phyloP scores from a whole-genome alignment of 2,888 invertebrate genomes.

The Entomobrya proxima region DNA sequence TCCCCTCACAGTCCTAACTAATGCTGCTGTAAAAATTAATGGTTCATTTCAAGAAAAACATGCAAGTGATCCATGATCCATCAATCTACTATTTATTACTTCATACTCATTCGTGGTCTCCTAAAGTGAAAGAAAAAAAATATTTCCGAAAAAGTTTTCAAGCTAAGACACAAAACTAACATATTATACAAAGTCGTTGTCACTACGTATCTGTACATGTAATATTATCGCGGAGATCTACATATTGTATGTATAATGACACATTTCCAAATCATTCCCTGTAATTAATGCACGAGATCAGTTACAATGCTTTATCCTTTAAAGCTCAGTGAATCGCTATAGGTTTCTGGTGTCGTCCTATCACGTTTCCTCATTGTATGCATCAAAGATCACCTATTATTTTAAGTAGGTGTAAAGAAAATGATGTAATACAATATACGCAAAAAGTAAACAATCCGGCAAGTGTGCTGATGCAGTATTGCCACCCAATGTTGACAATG shows the following conservation, averaged over 20 bases:
- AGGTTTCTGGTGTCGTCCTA: constrained; percentile 12
- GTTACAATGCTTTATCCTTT: neutral
- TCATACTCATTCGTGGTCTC: neutral
- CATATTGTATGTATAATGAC: too few species aligned
- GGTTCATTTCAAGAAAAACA: constrained; percentile 24
- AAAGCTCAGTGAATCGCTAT: neutral
- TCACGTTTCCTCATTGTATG: neutral
- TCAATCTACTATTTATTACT: neutral
- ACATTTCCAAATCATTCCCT: too few species aligned
- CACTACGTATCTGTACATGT: too few species aligned
- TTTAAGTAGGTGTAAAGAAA: constrained; percentile 31
- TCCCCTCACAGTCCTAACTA: constrained; percentile 16
- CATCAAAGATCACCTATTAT: neutral
- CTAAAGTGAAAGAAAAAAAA: neutral
- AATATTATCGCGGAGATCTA: too few species aligned
- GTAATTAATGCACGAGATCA: constrained; percentile 12
- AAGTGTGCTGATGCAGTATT: neutral
- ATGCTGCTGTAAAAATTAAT: constrained; percentile 21
- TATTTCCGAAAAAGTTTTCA: neutral
- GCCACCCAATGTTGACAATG: neutral
- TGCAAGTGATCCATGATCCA: neutral
- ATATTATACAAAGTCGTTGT: too few species aligned
- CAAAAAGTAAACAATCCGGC: neutral
- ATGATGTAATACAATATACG: constrained; percentile 11
- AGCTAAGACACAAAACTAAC: too few species aligned